These are phyloP conservation scores for Drosophila teissieri DNA, from an alignment of 1,140 invertebrate species.

Conservation along the genomic window DNA sequence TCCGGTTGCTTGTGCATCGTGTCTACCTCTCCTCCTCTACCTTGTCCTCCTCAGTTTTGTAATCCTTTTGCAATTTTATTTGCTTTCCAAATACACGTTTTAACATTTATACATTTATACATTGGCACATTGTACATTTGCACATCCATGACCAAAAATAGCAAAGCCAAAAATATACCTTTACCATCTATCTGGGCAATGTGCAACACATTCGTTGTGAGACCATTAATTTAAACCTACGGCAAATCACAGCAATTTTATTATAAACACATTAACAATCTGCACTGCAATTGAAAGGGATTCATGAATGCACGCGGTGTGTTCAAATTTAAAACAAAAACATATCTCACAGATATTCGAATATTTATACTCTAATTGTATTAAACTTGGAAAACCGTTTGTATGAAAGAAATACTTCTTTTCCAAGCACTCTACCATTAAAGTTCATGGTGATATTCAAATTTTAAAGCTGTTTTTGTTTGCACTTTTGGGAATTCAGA, in stretches of 20 bases:
- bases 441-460: background rate
- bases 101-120: constrained; percentile 23
- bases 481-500: background rate
- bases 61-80: constrained; percentile 47
- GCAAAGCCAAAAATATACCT: constrained; percentile 17
- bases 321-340: background rate
- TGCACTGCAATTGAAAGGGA: background rate
- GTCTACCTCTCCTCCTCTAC: constrained; percentile 2
- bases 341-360: too few relatives aligned
- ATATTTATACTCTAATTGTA: background rate
- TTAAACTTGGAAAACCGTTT: background rate
- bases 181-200: constrained; percentile 6
- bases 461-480: background rate
- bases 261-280: constrained; percentile 29
- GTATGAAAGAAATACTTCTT: background rate
- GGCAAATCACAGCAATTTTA: constrained; percentile 9
- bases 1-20: constrained; percentile 8
- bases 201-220: constrained; percentile 22
- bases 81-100: constrained; percentile 27
- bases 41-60: constrained; percentile 27
- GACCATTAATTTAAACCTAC: constrained; percentile 24
- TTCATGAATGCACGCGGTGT: background rate
- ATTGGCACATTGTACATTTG: constrained; percentile 22
- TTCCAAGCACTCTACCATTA: background rate
- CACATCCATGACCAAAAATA: constrained; percentile 16